phyloP scores from a whole-genome alignment of 2,113 vertebrate species.

The Gymnobelideus leadbeateri region DNA sequence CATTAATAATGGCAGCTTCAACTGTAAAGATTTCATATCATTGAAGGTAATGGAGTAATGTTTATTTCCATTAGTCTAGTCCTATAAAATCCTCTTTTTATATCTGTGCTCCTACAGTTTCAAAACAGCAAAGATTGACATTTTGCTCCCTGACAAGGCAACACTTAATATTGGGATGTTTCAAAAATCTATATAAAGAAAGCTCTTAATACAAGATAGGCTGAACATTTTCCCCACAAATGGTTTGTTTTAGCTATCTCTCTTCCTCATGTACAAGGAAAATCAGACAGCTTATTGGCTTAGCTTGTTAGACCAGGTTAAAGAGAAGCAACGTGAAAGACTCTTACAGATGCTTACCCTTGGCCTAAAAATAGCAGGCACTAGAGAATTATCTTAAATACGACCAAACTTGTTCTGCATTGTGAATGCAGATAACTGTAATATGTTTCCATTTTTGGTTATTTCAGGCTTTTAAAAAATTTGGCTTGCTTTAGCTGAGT shows the following conservation, averaged over 20 bases:
- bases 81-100: constrained; percentile 82
- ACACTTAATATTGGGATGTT: constrained; percentile 77
- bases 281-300: constrained; percentile 95
- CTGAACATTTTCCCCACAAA: constrained; percentile 80
- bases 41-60: constrained; percentile 70
- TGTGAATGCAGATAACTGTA: constrained; percentile 89
- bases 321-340: constrained; percentile 91
- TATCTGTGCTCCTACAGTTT: constrained; percentile 75
- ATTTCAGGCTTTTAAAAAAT: constrained; percentile 84
- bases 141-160: constrained; percentile 82
- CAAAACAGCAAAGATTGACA: constrained; percentile 82
- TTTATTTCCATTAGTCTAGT: constrained; percentile 81
- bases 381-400: constrained; percentile 91
- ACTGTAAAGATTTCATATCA: constrained; percentile 74
- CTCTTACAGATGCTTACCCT: constrained; percentile 95
- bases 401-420: constrained; percentile 88
- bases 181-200: constrained; percentile 81
- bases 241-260: constrained; percentile 87
- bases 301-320: constrained; percentile 95
- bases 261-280: constrained; percentile 82
- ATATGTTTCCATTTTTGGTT: constrained; percentile 89
- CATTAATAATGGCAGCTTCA: constrained; percentile 73
- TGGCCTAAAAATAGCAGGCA: constrained; percentile 94
- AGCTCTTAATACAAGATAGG: constrained; percentile 84
- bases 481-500: constrained; percentile 85